Evolutionary conservation across 2,113 vertebrate species (phyloP).

Genomic region (Phoxinus phoxinus): DNA sequence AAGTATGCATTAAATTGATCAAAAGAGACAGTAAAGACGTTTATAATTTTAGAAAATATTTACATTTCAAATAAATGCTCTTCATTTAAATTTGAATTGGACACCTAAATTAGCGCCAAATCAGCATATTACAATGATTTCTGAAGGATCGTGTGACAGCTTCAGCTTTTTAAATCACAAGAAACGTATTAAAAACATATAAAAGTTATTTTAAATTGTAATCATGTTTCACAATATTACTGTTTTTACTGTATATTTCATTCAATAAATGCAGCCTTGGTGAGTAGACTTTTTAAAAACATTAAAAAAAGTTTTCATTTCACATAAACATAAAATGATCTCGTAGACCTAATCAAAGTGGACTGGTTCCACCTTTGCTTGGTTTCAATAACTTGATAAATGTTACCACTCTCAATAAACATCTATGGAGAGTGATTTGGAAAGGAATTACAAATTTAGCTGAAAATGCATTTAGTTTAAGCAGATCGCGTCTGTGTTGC

Average conservation of each 20-base stretch:
- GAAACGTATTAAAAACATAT: neutral
- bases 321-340: neutral
- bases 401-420: neutral
- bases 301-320: neutral
- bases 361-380: neutral
- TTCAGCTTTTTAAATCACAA: neutral
- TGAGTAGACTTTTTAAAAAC: neutral
- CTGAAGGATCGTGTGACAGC: neutral
- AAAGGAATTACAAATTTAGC: neutral
- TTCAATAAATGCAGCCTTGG: neutral
- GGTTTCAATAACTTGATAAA: neutral
- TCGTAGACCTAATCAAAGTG: neutral
- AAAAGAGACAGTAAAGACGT: neutral
- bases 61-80: neutral
- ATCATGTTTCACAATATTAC: neutral
- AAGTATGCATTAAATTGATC: neutral
- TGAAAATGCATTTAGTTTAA: neutral
- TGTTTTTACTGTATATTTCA: neutral
- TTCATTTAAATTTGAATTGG: too few relatives aligned
- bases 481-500: too few relatives aligned
- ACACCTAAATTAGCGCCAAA: neutral
- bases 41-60: neutral
- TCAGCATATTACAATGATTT: neutral
- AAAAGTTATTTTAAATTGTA: neutral
- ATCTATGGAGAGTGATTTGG: neutral